Evolutionary conservation across 2,113 vertebrate genomes (phyloP).

Genomic region (Gobio gobio): DNA sequence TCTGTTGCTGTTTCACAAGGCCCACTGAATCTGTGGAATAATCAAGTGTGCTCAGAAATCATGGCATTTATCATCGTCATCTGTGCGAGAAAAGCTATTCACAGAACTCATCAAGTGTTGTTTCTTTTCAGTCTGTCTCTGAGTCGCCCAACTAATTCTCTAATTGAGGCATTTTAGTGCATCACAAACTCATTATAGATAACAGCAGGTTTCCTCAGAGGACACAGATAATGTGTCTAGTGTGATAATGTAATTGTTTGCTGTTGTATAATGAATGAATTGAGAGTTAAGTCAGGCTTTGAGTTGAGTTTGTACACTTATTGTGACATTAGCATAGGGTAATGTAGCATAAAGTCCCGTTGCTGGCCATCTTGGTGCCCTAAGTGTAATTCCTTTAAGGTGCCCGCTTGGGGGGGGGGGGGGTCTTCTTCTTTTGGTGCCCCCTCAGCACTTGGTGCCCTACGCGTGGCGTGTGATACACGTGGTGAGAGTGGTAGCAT

Average conservation of each 20-base stretch:
- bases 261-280: slow-evolving; percentile 30
- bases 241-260: slow-evolving; percentile 34
- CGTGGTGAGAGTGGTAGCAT: not conserved
- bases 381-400: too few species aligned
- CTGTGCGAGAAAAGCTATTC: not conserved
- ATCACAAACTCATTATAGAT: slow-evolving; percentile 37
- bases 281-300: slow-evolving; percentile 9
- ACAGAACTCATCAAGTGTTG: slow-evolving; percentile 6
- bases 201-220: slow-evolving; percentile 31
- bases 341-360: not conserved
- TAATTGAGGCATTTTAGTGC: slow-evolving; percentile 35
- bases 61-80: not conserved
- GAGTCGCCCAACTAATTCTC: slow-evolving; percentile 17
- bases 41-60: not conserved
- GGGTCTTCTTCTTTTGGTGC: too few species aligned
- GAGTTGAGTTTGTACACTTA: not conserved
- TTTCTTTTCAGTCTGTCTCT: not conserved
- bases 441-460: too few species aligned
- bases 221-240: slow-evolving; percentile 28
- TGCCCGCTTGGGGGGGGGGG: too few species aligned
- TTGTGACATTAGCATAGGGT: not conserved
- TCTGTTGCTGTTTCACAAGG: not conserved
- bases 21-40: not conserved
- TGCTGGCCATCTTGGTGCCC: too few species aligned
- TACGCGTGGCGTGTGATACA: too few species aligned